Base-by-base conservation (phyloP, 2,797 vertebrate species). In the Prunella strophiata region DNA sequence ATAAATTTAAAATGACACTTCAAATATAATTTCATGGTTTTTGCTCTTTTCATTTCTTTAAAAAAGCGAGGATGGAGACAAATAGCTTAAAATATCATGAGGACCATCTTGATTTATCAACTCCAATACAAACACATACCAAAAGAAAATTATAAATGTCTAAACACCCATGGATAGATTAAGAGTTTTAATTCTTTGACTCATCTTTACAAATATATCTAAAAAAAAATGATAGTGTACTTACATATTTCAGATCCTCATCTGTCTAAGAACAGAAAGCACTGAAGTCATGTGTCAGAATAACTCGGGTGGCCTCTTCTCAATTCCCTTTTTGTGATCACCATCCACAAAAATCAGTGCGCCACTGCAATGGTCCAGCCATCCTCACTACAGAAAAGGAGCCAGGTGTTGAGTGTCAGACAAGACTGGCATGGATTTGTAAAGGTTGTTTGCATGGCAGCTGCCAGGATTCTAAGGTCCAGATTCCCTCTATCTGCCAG, bases 191-290 rank as follows among this genome's bases (percentile, higher is more conserved):
- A 45, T 54, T 62, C 12, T 54, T 63, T 75, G 54, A 75, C 7
- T 76, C 29, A 55, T 72, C 86, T 88, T 81, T 80, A 54, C 40
- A 89, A 75, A 89, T 32, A 80, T 68, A 80, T 94, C 38, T 70
- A 36, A 77, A 76, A 77, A 88, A 14, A 11, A 88, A 78, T 40
- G 19, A 71, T 34, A 38, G 23, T 21, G 34, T 97, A 95, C 91
- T 97, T 93, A 97, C 96, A 92, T 91, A 91, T 81, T 93, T 93
- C 82, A 95, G 93, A 86, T 94, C 94, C 82, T 94, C 87, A 78
- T 91, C 71, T 96, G 67, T 93, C 61, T 96, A 92, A 96, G 87
- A 88, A 89, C 10, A 88, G 82, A 88, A 88, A 89, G 86, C 77
- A 92, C 71, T 82, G 90, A 94, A 94, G 84, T 91, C 84, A 92